phyloP scores from a whole-genome alignment of 2,888 invertebrate species.

The Minunthozetes semirufus region DNA sequence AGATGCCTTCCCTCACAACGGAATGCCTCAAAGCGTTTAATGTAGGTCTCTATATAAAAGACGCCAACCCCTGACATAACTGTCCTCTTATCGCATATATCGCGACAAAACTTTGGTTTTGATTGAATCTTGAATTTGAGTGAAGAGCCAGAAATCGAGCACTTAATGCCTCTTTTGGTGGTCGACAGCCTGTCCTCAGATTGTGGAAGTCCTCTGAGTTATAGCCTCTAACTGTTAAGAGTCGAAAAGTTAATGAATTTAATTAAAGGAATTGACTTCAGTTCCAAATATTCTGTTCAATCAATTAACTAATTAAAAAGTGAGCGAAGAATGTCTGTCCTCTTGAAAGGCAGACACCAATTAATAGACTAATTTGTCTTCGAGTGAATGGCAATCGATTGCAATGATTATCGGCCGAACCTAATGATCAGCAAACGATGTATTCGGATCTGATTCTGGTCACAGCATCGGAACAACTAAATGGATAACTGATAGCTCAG shows the following conservation, averaged over 20 bases:
- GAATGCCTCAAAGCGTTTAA: neutral
- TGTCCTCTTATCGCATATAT: slow-evolving; percentile 8
- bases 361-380: neutral
- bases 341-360: neutral
- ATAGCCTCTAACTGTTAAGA: no score
- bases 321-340: neutral
- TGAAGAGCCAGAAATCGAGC: neutral
- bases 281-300: neutral
- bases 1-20: neutral
- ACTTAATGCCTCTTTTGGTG: neutral
- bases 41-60: slow-evolving; percentile 19
- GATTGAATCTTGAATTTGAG: neutral
- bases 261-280: neutral
- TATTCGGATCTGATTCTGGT: neutral
- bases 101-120: neutral
- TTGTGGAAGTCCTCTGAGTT: neutral
- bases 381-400: neutral
- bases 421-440: slow-evolving; percentile 5
- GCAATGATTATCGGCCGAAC: neutral
- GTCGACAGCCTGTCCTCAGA: neutral
- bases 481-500: neutral
- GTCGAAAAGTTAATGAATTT: neutral
- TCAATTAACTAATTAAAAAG: neutral
- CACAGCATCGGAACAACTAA: neutral
- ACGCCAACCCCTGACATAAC: neutral